Evolutionary conservation across 2,797 vertebrate genomes (phyloP).

Genomic region (Xiphophorus birchmanni): DNA sequence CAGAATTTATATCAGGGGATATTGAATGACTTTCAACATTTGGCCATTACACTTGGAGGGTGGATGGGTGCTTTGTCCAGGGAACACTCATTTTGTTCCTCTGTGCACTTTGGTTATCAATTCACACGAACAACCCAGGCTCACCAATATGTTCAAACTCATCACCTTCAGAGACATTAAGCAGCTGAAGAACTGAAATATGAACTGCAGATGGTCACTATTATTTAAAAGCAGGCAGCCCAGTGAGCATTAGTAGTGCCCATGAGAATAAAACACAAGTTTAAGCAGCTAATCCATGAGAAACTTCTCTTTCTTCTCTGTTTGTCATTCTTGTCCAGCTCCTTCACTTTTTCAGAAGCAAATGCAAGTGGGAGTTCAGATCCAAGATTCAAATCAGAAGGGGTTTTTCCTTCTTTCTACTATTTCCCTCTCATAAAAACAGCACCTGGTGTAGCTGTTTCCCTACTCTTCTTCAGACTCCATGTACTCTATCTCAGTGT

Average conservation of each 20-base stretch:
- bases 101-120: background rate
- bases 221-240: too few species aligned
- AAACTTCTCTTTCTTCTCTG: background rate
- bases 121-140: background rate
- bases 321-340: background rate
- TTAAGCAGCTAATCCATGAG: background rate
- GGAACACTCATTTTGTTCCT: too few species aligned
- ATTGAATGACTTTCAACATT: background rate
- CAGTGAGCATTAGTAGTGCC: background rate
- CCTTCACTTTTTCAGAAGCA: background rate
- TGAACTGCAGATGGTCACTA: background rate
- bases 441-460: background rate
- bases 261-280: background rate
- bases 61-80: too few species aligned
- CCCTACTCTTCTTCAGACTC: background rate
- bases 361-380: background rate
- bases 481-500: background rate
- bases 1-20: slow-evolving; percentile 61
- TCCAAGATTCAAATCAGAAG: background rate
- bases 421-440: background rate
- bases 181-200: background rate
- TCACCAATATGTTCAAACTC: too few species aligned
- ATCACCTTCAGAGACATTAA: background rate
- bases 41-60: background rate
- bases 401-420: background rate